Base-by-base conservation (phyloP, 2,113 vertebrate genomes). In the Triplophysa siluroides region DNA sequence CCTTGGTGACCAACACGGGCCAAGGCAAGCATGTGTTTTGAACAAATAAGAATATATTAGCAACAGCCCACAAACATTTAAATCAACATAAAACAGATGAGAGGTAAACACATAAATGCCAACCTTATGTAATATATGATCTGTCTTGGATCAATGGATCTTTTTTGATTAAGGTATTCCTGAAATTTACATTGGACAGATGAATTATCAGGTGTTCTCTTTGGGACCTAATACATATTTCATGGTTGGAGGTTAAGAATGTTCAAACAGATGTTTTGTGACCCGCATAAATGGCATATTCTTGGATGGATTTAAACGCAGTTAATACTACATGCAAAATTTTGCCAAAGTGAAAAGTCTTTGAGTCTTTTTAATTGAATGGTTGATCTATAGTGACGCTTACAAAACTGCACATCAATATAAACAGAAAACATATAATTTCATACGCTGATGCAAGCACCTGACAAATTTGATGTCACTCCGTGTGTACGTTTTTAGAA, bases 171-270 rank as follows among this genome's bases (percentile, higher is more conserved):
- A 80, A 72, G 62, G 26, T 74, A 50, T 67, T n/a, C 38, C 24
- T 63, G 69, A 60, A 72, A 73, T 4, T 41, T 69, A 58, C 58
- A 62, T 29, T 50, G 33, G 68, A 56, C 65, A 78, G 65, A 84
- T 78, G 73, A 68, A 50, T 16, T 21, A 61, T 74, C 79, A 84
- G 83, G 64, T 78, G 79, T 81, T 81, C 76, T 70, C 78, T 74
- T 29, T 62, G 23, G 69, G 58, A 69, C 13, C 65, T 78, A 78
- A 81, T 81, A 83, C 41, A 71, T 77, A 80, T 85, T 79, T 81
- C 62, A 83, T 79, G 76, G 47, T 65, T 75, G 67, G 66, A 81
- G 74, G 68, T 78, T 62, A 61, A 24, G 65, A 81, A 78, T 76
- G 69, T 61, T 50, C 12, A 29, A 76, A 81, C 70, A 67, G 18